Percentiles rank a stretch among this genome's conserved stretches.
These are phyloP conservation scores for Sinotaia quadrata DNA, from an alignment of 2,888 invertebrate genomes.

Conservation along the genomic window DNA sequence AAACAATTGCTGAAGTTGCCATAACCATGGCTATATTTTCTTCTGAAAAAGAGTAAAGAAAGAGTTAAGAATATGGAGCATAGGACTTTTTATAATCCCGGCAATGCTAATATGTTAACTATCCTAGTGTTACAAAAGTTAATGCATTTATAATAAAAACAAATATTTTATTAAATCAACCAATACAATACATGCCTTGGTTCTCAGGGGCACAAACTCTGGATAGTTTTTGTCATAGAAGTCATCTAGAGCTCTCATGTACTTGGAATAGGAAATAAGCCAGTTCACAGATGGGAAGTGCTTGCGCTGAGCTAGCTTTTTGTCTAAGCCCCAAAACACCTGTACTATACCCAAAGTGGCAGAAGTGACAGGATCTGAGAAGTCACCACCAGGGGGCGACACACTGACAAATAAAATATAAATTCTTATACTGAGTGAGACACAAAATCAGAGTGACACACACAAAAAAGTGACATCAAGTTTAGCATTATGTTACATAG, in stretches of 20 bases:
- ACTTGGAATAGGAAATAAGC: slow-evolving; percentile 99
- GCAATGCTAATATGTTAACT: too few relatives aligned
- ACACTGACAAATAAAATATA: slow-evolving; percentile 75
- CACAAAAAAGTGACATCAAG: too few relatives aligned
- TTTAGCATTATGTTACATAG: too few relatives aligned
- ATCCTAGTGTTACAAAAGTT: too few relatives aligned
- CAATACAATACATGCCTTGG: slow-evolving; percentile 80
- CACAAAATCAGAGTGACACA: too few relatives aligned
- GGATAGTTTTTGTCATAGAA: slow-evolving; percentile 99
- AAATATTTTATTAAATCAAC: background rate
- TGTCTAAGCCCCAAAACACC: slow-evolving; percentile 99
- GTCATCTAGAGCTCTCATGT: slow-evolving; percentile 97
- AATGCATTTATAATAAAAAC: too few relatives aligned
- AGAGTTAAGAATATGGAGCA: too few relatives aligned
- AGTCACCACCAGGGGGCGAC: slow-evolving; percentile 99
- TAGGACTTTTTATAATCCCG: too few relatives aligned
- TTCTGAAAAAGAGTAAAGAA: too few relatives aligned
- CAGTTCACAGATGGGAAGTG: slow-evolving; percentile 99
- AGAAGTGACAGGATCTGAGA: slow-evolving; percentile 99
- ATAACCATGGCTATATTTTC: too few relatives aligned
- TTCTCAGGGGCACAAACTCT: slow-evolving; percentile 97
- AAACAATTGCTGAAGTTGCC: too few relatives aligned
- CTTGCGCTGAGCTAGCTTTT: slow-evolving; percentile 98
- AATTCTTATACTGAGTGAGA: too few relatives aligned
- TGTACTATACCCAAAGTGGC: slow-evolving; percentile 99